Conservation (phyloP, 2,888 invertebrate genomes). For the Ditula angustiorana region DNA sequence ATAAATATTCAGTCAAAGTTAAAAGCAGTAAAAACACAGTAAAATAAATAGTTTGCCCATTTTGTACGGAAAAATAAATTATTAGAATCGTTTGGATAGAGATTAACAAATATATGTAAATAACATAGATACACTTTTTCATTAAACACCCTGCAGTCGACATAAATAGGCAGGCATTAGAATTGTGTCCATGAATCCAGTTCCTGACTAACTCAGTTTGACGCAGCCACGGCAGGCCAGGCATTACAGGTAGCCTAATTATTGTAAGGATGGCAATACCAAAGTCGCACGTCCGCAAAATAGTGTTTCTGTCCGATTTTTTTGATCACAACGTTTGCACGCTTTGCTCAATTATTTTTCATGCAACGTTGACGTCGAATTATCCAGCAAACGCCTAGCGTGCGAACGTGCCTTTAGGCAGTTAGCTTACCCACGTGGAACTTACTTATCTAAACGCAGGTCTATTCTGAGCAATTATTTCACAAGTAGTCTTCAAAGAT, state of each 20-base stretch:
- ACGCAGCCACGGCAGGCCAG: not conserved
- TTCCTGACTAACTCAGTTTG: slow-evolving; percentile 3
- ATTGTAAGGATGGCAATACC: slow-evolving; percentile 21
- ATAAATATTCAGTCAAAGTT: not conserved
- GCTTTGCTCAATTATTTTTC: slow-evolving; percentile 32
- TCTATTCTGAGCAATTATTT: slow-evolving; percentile 35
- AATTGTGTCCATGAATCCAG: slow-evolving; percentile 15
- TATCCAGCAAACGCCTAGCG: slow-evolving; percentile 35
- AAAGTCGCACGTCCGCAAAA: slow-evolving; percentile 12
- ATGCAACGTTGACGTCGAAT: slow-evolving; percentile 34
- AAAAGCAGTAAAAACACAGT: not conserved
- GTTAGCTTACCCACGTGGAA: slow-evolving; percentile 39
- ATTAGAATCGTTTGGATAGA: not conserved
- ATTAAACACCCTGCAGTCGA: not conserved
- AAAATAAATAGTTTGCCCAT: not conserved
- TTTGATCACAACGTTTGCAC: slow-evolving; percentile 5
- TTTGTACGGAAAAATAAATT: not conserved
- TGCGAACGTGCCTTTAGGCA: slow-evolving; percentile 38
- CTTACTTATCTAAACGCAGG: slow-evolving; percentile 37
- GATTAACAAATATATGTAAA: too few relatives aligned
- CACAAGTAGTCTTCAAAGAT: slow-evolving; percentile 20
- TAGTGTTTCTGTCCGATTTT: slow-evolving; percentile 1
- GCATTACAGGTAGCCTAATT: slow-evolving; percentile 15
- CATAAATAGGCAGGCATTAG: not conserved
- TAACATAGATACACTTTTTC: too few relatives aligned